Evolutionary conservation across 2,797 vertebrate genomes (phyloP), one percentile per base, ranked within the genome.

Genomic region (Sphenopsis melanotis): DNA sequence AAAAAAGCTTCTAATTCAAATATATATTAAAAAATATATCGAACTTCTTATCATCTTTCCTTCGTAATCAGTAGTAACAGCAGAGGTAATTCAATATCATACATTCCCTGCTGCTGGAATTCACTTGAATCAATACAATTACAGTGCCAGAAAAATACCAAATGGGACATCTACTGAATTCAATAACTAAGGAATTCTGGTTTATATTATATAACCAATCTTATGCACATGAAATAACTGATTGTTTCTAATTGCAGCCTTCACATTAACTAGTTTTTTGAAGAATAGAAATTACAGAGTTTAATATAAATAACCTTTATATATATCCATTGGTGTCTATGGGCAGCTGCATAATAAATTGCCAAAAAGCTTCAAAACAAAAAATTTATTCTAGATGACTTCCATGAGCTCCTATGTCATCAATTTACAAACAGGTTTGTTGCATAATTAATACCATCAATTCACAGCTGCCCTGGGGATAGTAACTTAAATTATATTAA

Each of bases 401-500:
- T 88, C 47, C 34, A 29, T 17, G 36, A 68, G 61, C 82, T 91
- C 44, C 50, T 69, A 55, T 46, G 56, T 47, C 82, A 83, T 52
- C 55, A 70, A 65, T 94, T 94, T 81, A 75, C 71, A 71, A 88
- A 86, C 17, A 87, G n/a, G 37, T 85, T 85, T 88, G 47, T 85
- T 83, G 55, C 29, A 83, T 92, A 94, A 91, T 93, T 95, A 87
- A 94, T 69, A 36, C 11, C 32, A 91, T 87, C 42, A 46, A 83
- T 91, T 95, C 91, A 65, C 69, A 80, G 53, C 27, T 85, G 41
- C 82, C 84, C 34, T 2, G 5, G 37, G 82, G 49, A 91, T 24
- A 86, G 72, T n/a, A 93, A 88, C 57, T 83, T 69, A 83, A 93
- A 95, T 90, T 56, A 81, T 36, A 69, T 89, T 94, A 92, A 96